These are phyloP conservation scores for Agrenia bidenticulata DNA, from an alignment of 2,888 invertebrate species.

Conservation along the genomic window DNA sequence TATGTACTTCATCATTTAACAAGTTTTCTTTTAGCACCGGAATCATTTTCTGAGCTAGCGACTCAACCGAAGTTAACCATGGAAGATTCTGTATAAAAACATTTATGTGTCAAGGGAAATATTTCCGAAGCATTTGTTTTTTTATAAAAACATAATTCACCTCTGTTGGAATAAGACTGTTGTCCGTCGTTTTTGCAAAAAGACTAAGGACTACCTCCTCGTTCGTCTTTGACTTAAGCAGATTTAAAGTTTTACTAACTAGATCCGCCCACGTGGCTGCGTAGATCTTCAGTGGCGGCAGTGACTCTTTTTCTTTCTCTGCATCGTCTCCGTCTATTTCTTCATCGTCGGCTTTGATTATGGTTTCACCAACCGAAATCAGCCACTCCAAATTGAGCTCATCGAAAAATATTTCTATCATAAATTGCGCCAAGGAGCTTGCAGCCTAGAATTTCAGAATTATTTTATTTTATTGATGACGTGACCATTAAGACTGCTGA, in stretches of 20 bases:
- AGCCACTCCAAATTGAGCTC: conserved; percentile 50
- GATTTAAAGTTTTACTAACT: conserved; percentile 43
- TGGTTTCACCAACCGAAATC: conserved; percentile 36
- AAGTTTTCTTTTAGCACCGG: conserved; percentile 48
- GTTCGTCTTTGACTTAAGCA: conserved; percentile 46
- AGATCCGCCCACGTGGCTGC: conserved; percentile 42
- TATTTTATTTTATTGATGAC: background rate
- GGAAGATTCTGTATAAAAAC: conserved; percentile 39
- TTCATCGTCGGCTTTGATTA: conserved; percentile 38
- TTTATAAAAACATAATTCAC: conserved; percentile 23
- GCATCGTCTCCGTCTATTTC: conserved; percentile 24
- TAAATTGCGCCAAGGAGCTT: conserved; percentile 47
- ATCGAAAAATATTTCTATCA: conserved; percentile 49
- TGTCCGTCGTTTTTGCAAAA: conserved; percentile 40
- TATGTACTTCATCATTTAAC: conserved; percentile 33
- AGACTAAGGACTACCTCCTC: conserved; percentile 48
- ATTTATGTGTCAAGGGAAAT: background rate
- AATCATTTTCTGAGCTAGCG: conserved; percentile 49
- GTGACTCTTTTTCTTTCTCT: too few relatives aligned
- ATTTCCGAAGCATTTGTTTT: background rate
- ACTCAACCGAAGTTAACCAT: conserved; percentile 45
- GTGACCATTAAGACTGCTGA: background rate
- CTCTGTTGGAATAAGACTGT: conserved; percentile 40
- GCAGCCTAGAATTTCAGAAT: conserved; percentile 29
- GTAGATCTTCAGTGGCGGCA: too few relatives aligned